phyloP scores from a whole-genome alignment of 1,140 invertebrate species.

The Philaenus spumarius region DNA sequence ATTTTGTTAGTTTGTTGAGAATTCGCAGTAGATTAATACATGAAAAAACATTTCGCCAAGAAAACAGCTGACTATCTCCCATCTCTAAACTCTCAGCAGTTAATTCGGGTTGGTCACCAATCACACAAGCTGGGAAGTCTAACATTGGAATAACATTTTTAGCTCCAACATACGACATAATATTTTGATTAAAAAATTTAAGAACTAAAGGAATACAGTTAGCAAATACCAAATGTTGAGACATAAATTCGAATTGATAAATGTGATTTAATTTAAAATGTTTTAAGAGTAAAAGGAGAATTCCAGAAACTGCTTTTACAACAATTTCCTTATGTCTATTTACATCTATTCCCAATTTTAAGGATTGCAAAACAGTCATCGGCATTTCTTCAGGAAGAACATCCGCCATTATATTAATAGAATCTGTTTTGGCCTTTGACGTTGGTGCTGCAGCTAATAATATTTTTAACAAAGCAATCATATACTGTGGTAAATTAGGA shows the following conservation, averaged over 20 bases:
- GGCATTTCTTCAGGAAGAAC: slow-evolving; percentile 96
- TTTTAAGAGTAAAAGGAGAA: slow-evolving; percentile 88
- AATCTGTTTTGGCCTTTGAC: slow-evolving; percentile 96
- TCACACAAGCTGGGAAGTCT: slow-evolving; percentile 94
- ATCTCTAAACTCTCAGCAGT: slow-evolving; percentile 90
- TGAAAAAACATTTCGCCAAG: slow-evolving; percentile 97
- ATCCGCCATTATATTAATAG: slow-evolving; percentile 97
- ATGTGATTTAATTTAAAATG: slow-evolving; percentile 99
- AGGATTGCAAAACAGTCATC: slow-evolving; percentile 93
- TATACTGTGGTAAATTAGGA: slow-evolving; percentile 90
- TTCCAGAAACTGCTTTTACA: slow-evolving; percentile 94
- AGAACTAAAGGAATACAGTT: slow-evolving; percentile 98
- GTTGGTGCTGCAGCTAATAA: slow-evolving; percentile 94
- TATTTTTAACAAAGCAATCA: slow-evolving; percentile 96
- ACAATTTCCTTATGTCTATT: slow-evolving; percentile 99
- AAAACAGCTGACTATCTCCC: slow-evolving; percentile 78
- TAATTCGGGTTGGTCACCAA: slow-evolving; percentile 92
- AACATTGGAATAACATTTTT: slow-evolving; percentile 92
- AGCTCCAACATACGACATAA: slow-evolving; percentile 88
- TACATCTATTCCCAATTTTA: slow-evolving; percentile 95
- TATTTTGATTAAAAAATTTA: slow-evolving; percentile 99
- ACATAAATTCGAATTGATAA: slow-evolving; percentile 99
- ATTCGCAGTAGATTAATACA: slow-evolving; percentile 96
- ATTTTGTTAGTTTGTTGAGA: slow-evolving; percentile 98
- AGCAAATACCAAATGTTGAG: slow-evolving; percentile 97